These are phyloP conservation scores for Hipparchia sbordonii DNA, from an alignment of 2,888 invertebrate genomes.

Conservation along the genomic window DNA sequence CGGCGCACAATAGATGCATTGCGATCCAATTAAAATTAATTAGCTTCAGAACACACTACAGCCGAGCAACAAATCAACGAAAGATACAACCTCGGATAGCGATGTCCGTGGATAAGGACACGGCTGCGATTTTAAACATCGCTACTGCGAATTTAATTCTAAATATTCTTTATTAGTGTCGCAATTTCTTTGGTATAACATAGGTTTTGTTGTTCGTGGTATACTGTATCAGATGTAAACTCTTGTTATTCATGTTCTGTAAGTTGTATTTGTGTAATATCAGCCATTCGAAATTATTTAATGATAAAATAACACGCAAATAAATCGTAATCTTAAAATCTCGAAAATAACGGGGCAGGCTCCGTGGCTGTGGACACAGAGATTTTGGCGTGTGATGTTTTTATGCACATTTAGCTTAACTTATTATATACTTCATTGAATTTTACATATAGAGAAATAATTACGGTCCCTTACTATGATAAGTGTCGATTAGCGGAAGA, in stretches of 20 bases:
- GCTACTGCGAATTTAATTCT: slow-evolving; percentile 50
- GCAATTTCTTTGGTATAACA: slow-evolving; percentile 42
- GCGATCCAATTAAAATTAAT: slow-evolving; percentile 79
- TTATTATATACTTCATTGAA: too few relatives aligned
- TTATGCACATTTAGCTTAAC: too few relatives aligned
- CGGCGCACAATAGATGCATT: slow-evolving; percentile 55
- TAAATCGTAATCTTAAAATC: neutral
- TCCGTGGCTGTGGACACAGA: neutral
- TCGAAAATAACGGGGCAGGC: neutral
- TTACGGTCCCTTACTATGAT: too few relatives aligned
- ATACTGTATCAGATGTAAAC: slow-evolving; percentile 35
- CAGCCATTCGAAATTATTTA: slow-evolving; percentile 12
- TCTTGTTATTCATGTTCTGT: slow-evolving; percentile 34
- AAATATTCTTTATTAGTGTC: slow-evolving; percentile 46
- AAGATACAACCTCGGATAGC: slow-evolving; percentile 70
- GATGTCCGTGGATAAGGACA: slow-evolving; percentile 62
- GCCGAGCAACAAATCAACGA: slow-evolving; percentile 75
- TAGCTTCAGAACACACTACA: slow-evolving; percentile 74
- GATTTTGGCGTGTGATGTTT: neutral
- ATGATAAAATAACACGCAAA: slow-evolving; percentile 9
- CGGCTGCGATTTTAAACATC: slow-evolving; percentile 47
- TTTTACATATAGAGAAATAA: too few relatives aligned
- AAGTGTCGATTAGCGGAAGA: too few relatives aligned
- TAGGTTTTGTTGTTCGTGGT: slow-evolving; percentile 37
- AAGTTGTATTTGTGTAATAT: slow-evolving; percentile 29